Evolutionary conservation across 2,888 invertebrate genomes (phyloP).

Genomic region (Andrena bucephala): DNA sequence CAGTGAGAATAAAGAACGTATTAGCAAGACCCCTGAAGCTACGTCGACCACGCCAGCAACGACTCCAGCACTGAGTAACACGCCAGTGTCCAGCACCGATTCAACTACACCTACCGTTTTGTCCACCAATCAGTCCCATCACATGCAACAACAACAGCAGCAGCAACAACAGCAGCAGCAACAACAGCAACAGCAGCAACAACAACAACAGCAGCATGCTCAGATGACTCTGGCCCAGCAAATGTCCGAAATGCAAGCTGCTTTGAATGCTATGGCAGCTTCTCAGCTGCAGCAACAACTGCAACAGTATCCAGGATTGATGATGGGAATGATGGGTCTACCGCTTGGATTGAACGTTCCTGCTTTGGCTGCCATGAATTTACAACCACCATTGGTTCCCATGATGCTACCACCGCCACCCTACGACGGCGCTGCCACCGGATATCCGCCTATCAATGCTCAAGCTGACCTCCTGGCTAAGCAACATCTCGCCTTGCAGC

Average conservation of each 20-base stretch:
- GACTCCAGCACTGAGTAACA: slow-evolving; percentile 87
- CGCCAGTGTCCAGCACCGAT: slow-evolving; percentile 88
- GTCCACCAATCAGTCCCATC: slow-evolving; percentile 73
- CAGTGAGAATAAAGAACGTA: slow-evolving; percentile 82
- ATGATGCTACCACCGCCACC: slow-evolving; percentile 95
- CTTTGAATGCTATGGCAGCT: slow-evolving; percentile 91
- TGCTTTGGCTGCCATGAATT: slow-evolving; percentile 96
- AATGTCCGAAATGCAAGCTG: slow-evolving; percentile 94
- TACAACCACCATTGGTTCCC: slow-evolving; percentile 96
- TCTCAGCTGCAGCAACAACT: slow-evolving; percentile 92
- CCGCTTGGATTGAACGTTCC: slow-evolving; percentile 92
- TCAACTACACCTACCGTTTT: slow-evolving; percentile 81
- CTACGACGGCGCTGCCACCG: slow-evolving; percentile 86
- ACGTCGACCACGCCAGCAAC: slow-evolving; percentile 88
- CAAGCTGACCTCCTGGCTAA: slow-evolving; percentile 87
- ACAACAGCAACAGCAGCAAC: slow-evolving; percentile 82
- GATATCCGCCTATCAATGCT: slow-evolving; percentile 82
- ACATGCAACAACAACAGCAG: slow-evolving; percentile 80
- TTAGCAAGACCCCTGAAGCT: slow-evolving; percentile 84
- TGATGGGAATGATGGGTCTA: slow-evolving; percentile 94
- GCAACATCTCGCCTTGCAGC: slow-evolving; percentile 90
- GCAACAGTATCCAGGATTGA: slow-evolving; percentile 95
- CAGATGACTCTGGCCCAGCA: slow-evolving; percentile 89
- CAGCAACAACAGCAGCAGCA: slow-evolving; percentile 84
- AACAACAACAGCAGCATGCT: slow-evolving; percentile 81